Base-by-base conservation (phyloP, 2,797 vertebrate species). In the Scomberomorus guttatus region DNA sequence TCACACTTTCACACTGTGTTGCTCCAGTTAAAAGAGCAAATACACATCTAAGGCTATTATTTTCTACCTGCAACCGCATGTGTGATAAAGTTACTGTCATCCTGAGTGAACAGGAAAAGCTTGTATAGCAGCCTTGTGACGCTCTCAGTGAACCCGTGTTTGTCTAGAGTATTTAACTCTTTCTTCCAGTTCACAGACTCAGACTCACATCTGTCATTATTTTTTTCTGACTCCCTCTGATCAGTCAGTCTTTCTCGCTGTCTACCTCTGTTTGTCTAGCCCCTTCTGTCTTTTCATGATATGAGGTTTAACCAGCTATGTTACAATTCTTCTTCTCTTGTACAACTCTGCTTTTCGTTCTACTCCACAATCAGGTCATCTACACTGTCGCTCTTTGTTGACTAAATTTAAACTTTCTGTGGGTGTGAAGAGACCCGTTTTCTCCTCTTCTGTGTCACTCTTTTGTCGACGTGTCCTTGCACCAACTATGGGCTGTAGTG, bases 41-140 rank as follows among this genome's bases (percentile, higher is more conserved):
- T 20, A 32, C 54, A 11, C 22, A n/a, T 46, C 7, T 77, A 4
- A 14, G 9, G 17, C 17, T 51, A 1, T 68, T 57, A 7, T 75
- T 73, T 70, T 64, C 17, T 12, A 46, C 48, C 66, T 61, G 46
- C 56, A 52, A 32, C 50, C 46, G 34, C 42, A 67, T 20, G 70
- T 72, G 78, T 77, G 79, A 85, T 80, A 10, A 61, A 69, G 50
- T 75, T 58, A 57, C 79, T 80, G 60, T 57, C 34, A 17, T n/a
- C 20, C 52, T 34, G 56, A 76, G 69, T 11, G 85, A 93, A 91
- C 92, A 89, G 84, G 93, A 94, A 94, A 93, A 93, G 86, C 92
- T 64, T 75, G 93, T 82, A 72, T 5, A 4, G 69, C 90, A 71
- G 84, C 90, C 24, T 79, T 56, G 75, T 88, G 82, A 73, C 24